phyloP scores from a whole-genome alignment of 2,113 vertebrate species.

The Phodopus roborovskii region DNA sequence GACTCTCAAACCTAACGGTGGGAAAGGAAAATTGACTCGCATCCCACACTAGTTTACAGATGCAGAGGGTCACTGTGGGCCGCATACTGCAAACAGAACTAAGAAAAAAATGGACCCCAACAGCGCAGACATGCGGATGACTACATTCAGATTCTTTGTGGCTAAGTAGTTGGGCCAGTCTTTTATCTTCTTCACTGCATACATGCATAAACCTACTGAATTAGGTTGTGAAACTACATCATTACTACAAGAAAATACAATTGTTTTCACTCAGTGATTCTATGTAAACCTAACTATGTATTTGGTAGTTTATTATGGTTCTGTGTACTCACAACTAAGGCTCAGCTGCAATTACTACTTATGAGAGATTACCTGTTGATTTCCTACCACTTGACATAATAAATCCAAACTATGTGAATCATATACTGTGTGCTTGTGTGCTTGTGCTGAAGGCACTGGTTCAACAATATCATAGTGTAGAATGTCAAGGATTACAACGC shows the following conservation, averaged over 20 bases:
- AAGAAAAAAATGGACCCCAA: not conserved
- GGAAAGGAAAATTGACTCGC: not conserved
- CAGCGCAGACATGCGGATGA: not conserved
- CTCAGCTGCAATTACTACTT: not conserved
- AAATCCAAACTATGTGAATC: conserved; percentile 21
- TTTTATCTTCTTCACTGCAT: not conserved
- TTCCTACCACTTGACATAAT: conserved; percentile 59
- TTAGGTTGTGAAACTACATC: conserved; percentile 14
- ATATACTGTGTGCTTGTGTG: not conserved
- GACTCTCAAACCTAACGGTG: not conserved
- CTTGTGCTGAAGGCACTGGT: conserved; percentile 64
- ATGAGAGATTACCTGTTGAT: conserved; percentile 10
- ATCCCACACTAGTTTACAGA: not conserved
- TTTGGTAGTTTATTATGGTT: conserved; percentile 17
- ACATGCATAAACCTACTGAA: not conserved
- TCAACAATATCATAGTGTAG: conserved; percentile 59
- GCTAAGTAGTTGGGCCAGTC: not conserved
- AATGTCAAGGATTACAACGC: conserved; percentile 74
- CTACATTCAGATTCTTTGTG: not conserved
- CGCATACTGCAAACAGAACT: not conserved
- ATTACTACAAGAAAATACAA: conserved; percentile 39
- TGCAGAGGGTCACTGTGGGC: not conserved
- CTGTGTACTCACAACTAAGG: not conserved
- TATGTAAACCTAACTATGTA: conserved; percentile 8
- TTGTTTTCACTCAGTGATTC: conserved; percentile 44